Conservation (phyloP, 2,113 vertebrate genomes). For the Anser cygnoides region DNA sequence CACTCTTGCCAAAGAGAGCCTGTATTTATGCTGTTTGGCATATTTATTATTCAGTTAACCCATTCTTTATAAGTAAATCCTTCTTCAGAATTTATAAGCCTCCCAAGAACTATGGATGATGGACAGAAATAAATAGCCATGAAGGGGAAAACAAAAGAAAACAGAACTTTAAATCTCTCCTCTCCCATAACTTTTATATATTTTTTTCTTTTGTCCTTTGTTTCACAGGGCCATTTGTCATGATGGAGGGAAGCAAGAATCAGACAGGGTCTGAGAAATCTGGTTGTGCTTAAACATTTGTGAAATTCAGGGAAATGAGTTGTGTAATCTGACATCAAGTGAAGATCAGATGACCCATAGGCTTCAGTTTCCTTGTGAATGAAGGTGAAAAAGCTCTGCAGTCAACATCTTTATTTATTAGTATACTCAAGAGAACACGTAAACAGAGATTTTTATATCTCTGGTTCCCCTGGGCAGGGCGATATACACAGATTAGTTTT, state of each 20-base stretch:
- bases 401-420: not conserved
- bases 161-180: conserved; percentile 4
- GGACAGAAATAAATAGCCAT: conserved; percentile 3
- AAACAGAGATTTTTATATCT: not conserved
- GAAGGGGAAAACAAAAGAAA: not conserved
- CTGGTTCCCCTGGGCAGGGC: not conserved
- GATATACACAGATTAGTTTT: not conserved
- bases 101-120: not conserved
- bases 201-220: conserved; percentile 15
- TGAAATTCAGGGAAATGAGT: conserved; percentile 35
- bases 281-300: conserved; percentile 45
- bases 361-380: not conserved
- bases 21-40: conserved; percentile 35
- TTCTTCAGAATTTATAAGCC: not conserved
- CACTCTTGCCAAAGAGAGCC: conserved; percentile 17
- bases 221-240: conserved; percentile 23
- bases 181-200: not conserved
- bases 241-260: not conserved
- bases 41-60: conserved; percentile 50
- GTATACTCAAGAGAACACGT: not conserved
- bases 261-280: conserved; percentile 27
- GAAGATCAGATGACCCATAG: not conserved
- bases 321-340: conserved; percentile 33
- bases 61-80: not conserved
- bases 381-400: conserved; percentile 20